Percentiles rank a stretch among this genome's conserved stretches.
Evolutionary conservation across 2,113 vertebrate genomes (phyloP).

Genomic region (Vanacampus margaritifer): DNA sequence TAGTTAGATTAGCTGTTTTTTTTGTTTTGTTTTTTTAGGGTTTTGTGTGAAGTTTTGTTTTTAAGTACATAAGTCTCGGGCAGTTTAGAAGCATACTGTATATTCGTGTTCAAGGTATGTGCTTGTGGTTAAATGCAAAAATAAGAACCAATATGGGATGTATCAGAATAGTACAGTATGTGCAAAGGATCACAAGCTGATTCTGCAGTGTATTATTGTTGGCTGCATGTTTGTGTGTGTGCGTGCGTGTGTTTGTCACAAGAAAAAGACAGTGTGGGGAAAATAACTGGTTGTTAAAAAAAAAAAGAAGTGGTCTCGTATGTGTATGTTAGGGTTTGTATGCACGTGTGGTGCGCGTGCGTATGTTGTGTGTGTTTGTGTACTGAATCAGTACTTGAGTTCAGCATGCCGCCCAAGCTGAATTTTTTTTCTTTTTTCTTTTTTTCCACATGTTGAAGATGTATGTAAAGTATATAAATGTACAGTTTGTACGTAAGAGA

Average conservation of each 20-base stretch:
- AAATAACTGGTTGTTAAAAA: conserved; percentile 26
- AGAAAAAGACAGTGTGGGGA: not conserved
- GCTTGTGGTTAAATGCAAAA: conserved; percentile 30
- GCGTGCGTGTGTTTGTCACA: not conserved
- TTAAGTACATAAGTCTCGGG: not conserved
- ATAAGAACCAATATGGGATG: conserved; percentile 16
- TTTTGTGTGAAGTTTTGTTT: conserved; percentile 5
- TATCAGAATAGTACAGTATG: conserved; percentile 13
- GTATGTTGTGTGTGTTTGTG: conserved; percentile 53
- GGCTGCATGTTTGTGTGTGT: conserved; percentile 32
- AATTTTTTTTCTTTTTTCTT: conserved; percentile 44
- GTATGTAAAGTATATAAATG: conserved; percentile 48
- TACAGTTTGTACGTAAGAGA: conserved; percentile 64
- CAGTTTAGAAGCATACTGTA: conserved; percentile 1
- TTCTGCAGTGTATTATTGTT: conserved; percentile 35
- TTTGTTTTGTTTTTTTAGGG: not conserved
- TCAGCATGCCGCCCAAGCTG: conserved; percentile 72
- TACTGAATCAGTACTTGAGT: conserved; percentile 78
- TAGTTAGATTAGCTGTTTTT: not conserved
- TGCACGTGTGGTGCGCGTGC: conserved; percentile 61
- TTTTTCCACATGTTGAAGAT: conserved; percentile 61
- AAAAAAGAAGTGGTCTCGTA: conserved; percentile 15
- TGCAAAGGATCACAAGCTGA: conserved; percentile 50
- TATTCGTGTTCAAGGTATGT: conserved; percentile 14
- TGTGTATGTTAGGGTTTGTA: conserved; percentile 42